Conservation (phyloP, 1,140 invertebrate species). For the Lordiphosa stackelbergi region DNA sequence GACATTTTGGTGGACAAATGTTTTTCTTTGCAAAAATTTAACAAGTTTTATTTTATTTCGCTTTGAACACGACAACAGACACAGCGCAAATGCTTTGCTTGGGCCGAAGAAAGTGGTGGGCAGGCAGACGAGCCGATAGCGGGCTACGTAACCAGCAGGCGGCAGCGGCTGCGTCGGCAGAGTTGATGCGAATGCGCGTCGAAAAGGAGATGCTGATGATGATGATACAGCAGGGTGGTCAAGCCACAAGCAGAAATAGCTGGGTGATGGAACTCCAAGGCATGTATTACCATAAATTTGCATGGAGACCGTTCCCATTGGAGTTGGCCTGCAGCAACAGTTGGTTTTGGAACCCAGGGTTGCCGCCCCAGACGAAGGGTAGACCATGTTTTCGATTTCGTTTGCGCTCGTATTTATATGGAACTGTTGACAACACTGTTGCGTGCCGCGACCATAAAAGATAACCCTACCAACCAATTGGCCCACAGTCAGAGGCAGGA, state of each 20-base stretch:
- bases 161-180: constrained; percentile 14
- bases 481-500: constrained; percentile 1
- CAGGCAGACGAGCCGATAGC: constrained; percentile 32
- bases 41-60: constrained; percentile 38
- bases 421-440: constrained; percentile 1
- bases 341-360: constrained; percentile 3
- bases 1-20: constrained; percentile 33
- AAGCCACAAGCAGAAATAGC: constrained; percentile 1
- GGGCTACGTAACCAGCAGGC: constrained; percentile 56
- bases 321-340: constrained; percentile 3
- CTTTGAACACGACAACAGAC: constrained; percentile 25
- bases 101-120: constrained; percentile 39
- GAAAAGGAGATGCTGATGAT: constrained; percentile 19
- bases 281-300: constrained; percentile 5
- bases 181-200: constrained; percentile 39
- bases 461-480: constrained; percentile 2
- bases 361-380: background rate
- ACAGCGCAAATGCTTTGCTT: constrained; percentile 40
- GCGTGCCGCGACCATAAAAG: constrained; percentile 1
- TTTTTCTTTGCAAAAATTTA: constrained; percentile 18
- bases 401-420: background rate
- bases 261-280: background rate
- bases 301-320: background rate
- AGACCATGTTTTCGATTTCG: background rate
- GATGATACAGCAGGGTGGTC: constrained; percentile 12